Evolutionary conservation across 2,888 invertebrate species (phyloP).

Genomic region (Xestoiulus laeticollis): DNA sequence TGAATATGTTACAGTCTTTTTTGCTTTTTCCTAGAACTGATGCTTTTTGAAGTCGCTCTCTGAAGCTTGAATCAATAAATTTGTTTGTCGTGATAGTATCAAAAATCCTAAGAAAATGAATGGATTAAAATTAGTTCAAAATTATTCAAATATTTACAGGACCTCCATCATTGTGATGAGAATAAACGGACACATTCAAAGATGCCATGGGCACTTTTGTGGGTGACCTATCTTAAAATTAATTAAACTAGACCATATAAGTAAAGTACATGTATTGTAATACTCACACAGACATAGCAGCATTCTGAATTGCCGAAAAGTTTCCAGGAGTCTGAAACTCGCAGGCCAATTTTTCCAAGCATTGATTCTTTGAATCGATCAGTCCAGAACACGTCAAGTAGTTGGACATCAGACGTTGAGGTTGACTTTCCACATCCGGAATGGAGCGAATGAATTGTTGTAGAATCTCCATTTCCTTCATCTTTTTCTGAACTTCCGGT

Average conservation of each 20-base stretch:
- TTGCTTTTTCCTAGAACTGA: not conserved
- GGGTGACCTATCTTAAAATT: too few relatives aligned
- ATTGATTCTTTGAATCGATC: conserved; percentile 42
- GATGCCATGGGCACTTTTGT: too few relatives aligned
- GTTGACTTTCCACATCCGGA: conserved; percentile 48
- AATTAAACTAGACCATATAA: too few relatives aligned
- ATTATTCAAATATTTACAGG: not conserved
- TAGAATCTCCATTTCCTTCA: conserved; percentile 48
- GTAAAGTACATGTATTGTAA: not conserved
- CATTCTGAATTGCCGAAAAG: conserved; percentile 41
- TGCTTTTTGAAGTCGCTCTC: conserved; percentile 44
- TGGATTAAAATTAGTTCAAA: not conserved
- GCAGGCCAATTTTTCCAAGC: conserved; percentile 50
- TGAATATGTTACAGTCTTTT: conserved; percentile 44
- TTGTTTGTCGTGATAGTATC: conserved; percentile 43
- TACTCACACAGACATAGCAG: conserved; percentile 50
- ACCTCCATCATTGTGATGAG: too few relatives aligned
- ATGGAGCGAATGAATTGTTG: conserved; percentile 51
- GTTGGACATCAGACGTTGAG: conserved; percentile 51
- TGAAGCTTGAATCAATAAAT: conserved; percentile 40
- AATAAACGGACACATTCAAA: too few relatives aligned
- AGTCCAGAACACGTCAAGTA: conserved; percentile 52
- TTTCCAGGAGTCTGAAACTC: conserved; percentile 45
- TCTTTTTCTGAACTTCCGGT: not conserved
- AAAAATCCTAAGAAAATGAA: conserved; percentile 44